Conservation (phyloP, 2,113 vertebrate genomes). For the Brienomyrus brachyistius region DNA sequence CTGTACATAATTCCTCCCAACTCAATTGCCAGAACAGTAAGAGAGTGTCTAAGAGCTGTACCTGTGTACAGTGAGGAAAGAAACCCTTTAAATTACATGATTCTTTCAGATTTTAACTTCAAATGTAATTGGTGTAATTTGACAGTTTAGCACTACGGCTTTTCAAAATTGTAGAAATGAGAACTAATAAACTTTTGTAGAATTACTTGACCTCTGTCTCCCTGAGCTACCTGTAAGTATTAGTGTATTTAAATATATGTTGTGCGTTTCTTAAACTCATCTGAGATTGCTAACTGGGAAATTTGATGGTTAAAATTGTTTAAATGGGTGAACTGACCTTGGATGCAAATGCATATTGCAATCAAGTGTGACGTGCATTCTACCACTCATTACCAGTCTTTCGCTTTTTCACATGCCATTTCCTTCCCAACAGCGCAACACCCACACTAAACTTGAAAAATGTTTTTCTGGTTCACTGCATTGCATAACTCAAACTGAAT, state of each 20-base stretch:
- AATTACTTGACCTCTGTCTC: neutral
- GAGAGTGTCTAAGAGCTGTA: neutral
- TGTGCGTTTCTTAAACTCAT: neutral
- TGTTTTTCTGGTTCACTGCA: neutral
- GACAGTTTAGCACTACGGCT: constrained; percentile 2
- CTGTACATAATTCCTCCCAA: neutral
- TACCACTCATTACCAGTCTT: neutral
- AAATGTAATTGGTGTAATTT: constrained; percentile 18
- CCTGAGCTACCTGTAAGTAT: neutral
- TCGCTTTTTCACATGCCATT: neutral
- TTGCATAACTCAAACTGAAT: neutral
- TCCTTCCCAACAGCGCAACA: neutral
- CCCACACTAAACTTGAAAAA: neutral
- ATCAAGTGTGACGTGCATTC: neutral
- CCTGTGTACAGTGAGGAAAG: neutral
- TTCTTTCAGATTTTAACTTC: constrained; percentile 7
- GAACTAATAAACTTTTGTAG: constrained; percentile 22
- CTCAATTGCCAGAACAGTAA: neutral
- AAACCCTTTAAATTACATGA: constrained; percentile 11
- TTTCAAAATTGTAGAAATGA: constrained; percentile 13
- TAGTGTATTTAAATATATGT: neutral
- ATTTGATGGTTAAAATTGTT: neutral
- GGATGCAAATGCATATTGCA: neutral
- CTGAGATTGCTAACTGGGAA: neutral
- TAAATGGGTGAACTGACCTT: neutral